Evolutionary conservation across 35 echinoderm and acorn worm species (phyloP).

Genomic region (Ptychodera flava): DNA sequence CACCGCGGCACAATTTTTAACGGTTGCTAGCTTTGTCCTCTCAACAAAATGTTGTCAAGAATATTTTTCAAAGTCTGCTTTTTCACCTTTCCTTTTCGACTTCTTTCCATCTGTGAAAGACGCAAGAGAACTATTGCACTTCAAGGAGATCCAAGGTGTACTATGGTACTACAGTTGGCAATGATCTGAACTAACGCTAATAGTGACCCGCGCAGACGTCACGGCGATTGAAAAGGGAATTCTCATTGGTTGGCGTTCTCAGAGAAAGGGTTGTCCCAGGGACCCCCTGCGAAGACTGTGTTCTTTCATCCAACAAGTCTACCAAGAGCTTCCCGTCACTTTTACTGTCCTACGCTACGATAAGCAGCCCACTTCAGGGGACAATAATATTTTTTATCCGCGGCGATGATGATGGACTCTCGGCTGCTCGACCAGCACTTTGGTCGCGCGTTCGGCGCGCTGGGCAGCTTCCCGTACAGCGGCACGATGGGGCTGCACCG

Average conservation of each 20-base stretch:
- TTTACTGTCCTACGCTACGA: not conserved
- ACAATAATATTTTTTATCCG: too few species aligned
- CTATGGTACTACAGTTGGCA: too few species aligned
- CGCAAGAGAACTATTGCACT: too few species aligned
- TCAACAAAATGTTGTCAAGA: too few species aligned
- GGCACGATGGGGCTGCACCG: not conserved
- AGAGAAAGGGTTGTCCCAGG: not conserved
- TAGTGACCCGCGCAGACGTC: not conserved
- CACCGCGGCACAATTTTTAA: not conserved
- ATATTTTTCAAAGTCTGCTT: too few species aligned
- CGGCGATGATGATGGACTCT: not conserved
- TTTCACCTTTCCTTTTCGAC: too few species aligned
- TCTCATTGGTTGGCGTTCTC: not conserved
- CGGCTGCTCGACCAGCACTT: not conserved
- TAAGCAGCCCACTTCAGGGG: not conserved
- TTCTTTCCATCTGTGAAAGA: too few species aligned
- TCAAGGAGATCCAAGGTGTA: too few species aligned
- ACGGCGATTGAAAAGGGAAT: not conserved
- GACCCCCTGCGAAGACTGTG: not conserved
- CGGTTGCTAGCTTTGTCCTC: too few species aligned
- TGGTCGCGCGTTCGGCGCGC: not conserved
- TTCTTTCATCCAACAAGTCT: slow-evolving; percentile 1
- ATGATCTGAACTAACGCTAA: not conserved
- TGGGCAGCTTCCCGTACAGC: not conserved
- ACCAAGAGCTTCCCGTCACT: not conserved